These are phyloP conservation scores for Falco naumanni DNA, from an alignment of 2,797 vertebrate genomes.

Conservation along the genomic window DNA sequence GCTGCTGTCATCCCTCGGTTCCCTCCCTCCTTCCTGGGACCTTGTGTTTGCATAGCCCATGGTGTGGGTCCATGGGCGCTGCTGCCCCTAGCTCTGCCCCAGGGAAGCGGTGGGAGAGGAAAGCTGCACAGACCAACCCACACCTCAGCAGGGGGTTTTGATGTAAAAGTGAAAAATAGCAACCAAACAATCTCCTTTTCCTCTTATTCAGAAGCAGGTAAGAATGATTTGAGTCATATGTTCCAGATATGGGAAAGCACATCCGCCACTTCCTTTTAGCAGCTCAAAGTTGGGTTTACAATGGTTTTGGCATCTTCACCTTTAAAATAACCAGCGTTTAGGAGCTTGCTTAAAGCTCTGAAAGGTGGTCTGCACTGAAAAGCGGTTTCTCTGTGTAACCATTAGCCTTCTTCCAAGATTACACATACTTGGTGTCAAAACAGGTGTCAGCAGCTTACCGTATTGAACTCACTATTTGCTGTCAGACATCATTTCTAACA, in stretches of 20 bases:
- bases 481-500: background rate
- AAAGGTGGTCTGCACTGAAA: background rate
- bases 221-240: conserved; percentile 34
- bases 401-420: background rate
- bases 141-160: background rate
- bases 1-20: background rate
- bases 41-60: background rate
- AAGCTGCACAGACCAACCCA: background rate
- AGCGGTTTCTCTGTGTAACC: background rate
- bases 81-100: background rate
- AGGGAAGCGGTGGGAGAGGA: background rate
- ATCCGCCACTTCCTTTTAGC: background rate
- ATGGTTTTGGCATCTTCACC: background rate
- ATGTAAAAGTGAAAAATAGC: conserved; percentile 1
- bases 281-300: background rate
- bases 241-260: background rate
- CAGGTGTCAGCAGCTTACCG: background rate
- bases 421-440: background rate
- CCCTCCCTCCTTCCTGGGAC: background rate
- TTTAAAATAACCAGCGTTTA: background rate
- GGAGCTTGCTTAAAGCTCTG: background rate
- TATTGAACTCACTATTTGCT: background rate
- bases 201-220: conserved; percentile 28
- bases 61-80: background rate
- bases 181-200: background rate